phyloP scores from a whole-genome alignment of 1,140 invertebrate genomes.

The Pantala flavescens region DNA sequence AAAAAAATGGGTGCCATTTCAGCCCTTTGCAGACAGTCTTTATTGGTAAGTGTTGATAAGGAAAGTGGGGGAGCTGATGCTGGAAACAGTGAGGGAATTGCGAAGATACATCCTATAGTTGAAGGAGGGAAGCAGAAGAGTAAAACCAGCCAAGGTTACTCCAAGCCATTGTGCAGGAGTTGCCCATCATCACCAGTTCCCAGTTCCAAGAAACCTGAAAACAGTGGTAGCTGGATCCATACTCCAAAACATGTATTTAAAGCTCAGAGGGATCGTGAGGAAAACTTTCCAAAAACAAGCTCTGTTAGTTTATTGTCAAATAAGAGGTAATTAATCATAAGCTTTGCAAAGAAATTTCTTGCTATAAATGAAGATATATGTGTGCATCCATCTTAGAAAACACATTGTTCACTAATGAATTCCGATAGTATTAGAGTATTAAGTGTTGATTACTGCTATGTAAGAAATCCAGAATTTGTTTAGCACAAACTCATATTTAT shows the following conservation, averaged over 20 bases:
- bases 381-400: no score
- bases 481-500: no score
- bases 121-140: not conserved
- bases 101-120: not conserved
- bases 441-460: no score
- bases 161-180: not conserved
- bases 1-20: constrained; percentile 46
- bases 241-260: not conserved
- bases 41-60: constrained; percentile 44
- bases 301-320: constrained; percentile 36
- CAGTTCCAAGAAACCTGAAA: not conserved
- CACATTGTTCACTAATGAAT: no score
- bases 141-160: not conserved
- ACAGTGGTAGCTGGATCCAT: not conserved
- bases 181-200: not conserved
- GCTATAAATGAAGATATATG: no score
- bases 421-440: no score
- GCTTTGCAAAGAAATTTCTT: no score
- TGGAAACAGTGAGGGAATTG: not conserved
- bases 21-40: constrained; percentile 52
- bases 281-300: constrained; percentile 49
- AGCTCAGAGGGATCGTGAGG: not conserved
- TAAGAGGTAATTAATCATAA: constrained; percentile 27
- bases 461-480: no score
- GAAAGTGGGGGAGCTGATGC: not conserved